A percentile compares a stretch with the other conserved stretches of the same genome.
These are phyloP conservation scores for Metellina segmentata DNA, from an alignment of 2,888 invertebrate species.

Conservation along the genomic window DNA sequence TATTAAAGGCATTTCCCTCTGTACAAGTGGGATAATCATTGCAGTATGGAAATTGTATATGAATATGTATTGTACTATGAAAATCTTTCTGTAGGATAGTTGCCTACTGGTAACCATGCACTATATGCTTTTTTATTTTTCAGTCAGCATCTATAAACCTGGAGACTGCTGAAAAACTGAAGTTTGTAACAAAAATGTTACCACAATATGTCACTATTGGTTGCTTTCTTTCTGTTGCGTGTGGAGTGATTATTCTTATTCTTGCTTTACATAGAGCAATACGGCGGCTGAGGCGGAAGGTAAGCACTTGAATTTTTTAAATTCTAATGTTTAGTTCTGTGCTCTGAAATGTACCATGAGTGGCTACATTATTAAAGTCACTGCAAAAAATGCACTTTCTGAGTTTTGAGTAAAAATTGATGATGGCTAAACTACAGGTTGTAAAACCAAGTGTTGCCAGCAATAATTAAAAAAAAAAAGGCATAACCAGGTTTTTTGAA, in stretches of 20 bases:
- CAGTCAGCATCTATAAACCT: constrained; percentile 71
- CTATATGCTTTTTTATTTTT: constrained; percentile 8
- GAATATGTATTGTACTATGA: too few relatives aligned
- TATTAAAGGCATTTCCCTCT: too few relatives aligned
- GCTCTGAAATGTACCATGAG: not conserved
- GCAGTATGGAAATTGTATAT: too few relatives aligned
- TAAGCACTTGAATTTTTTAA: constrained; percentile 19
- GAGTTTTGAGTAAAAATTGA: not conserved
- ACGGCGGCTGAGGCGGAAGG: constrained; percentile 35
- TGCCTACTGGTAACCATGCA: too few relatives aligned
- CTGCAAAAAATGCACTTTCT: not conserved
- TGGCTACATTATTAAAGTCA: not conserved
- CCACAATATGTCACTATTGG: constrained; percentile 73
- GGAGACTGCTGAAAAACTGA: constrained; percentile 67
- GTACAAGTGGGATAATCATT: too few relatives aligned
- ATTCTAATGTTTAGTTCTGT: not conserved
- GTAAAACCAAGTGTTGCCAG: not conserved
- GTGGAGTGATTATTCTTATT: constrained; percentile 67
- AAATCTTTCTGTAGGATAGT: too few relatives aligned
- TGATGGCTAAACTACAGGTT: not conserved
- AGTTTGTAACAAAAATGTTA: constrained; percentile 72
- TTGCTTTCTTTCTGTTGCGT: constrained; percentile 55
- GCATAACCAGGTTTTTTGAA: too few relatives aligned
- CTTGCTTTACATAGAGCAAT: constrained; percentile 48
- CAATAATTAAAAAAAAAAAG: too few relatives aligned